A percentile compares a stretch with the other conserved stretches of the same genome.
Conservation (phyloP, 2,113 vertebrate species). For the Carollia perspicillata region DNA sequence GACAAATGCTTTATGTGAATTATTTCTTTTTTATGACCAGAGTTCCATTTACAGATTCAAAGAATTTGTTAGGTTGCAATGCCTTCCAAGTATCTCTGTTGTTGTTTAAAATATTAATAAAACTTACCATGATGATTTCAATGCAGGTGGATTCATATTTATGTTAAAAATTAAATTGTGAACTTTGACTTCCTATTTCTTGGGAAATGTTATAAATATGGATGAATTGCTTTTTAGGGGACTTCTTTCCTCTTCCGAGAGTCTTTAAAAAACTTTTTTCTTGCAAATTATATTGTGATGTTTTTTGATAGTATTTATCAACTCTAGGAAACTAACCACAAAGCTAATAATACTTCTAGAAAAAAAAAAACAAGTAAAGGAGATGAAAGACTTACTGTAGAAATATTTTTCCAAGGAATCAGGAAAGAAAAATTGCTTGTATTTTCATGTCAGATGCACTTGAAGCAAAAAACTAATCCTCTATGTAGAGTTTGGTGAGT, state of each 20-base stretch:
- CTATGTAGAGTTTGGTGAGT: no score
- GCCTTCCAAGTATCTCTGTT: background rate
- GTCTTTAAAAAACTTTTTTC: constrained; percentile 64
- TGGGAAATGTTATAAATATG: background rate
- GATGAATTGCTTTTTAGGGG: background rate
- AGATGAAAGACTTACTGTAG: constrained; percentile 52
- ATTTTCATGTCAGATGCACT: no score
- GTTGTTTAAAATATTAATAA: background rate
- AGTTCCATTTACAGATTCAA: background rate
- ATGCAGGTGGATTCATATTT: background rate
- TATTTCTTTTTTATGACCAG: background rate
- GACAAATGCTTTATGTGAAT: background rate
- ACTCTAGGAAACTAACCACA: constrained; percentile 32
- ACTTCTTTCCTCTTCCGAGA: constrained; percentile 56
- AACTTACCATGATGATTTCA: background rate
- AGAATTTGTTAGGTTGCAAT: background rate
- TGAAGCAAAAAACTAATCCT: no score
- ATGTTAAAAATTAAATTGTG: background rate
- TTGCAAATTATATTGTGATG: constrained; percentile 48
- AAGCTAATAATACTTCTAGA: background rate
- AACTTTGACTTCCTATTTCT: background rate
- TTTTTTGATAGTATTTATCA: constrained; percentile 66
- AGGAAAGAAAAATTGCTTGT: no score
- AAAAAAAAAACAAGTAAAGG: constrained; percentile 27
- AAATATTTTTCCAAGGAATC: no score